Evolutionary conservation across 2,797 vertebrate genomes (phyloP), one percentile per base, ranked within the genome.

Genomic region (Glyptemys insculpta): DNA sequence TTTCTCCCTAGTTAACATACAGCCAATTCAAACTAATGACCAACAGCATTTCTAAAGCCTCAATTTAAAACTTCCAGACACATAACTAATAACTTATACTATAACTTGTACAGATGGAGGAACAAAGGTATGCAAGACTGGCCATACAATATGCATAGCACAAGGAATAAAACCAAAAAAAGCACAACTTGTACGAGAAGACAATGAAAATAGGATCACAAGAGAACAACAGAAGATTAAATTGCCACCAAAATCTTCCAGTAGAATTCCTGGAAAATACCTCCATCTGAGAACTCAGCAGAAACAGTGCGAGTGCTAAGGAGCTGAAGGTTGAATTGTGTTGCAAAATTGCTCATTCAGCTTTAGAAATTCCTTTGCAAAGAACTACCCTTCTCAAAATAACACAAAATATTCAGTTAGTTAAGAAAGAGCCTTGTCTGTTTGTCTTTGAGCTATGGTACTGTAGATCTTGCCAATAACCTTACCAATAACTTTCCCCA

Each of bases 201-300:
- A 49, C 86, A 11, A 54, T 23, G 62, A 94, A 95, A 87, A 94
- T 1, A 78, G 23, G 27, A 93, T 54, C 57, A 89, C 25, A 85
- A 16, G 5, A 57, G 79, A 91, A 95, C 37, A 91, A 50, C 23
- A 47, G 78, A 90, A 85, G 79, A 90, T 93, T 85, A 94, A 85
- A 86, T 4, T 65, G 25, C 53, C 12, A 87, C 49, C 41, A 84
- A 96, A 95, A 86, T 68, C 47, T 92, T 83, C 21, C 50, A 88
- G n/a, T 78, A 56, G 93, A 93, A 90, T 90, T 95, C 57, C 49
- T 83, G 44, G 59, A 89, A 96, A 96, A 52, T 83, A 44, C 3
- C 81, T 95, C 80, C 78, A 95, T 86, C 82, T 86, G 53, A 94
- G 41, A 54, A 83, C 52, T 81, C 12, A 85, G 62, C 8, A 89